Percentiles rank a stretch among this genome's conserved stretches.
Conservation (phyloP, 2,113 vertebrate genomes). For the Drymodes brunneopygia region DNA sequence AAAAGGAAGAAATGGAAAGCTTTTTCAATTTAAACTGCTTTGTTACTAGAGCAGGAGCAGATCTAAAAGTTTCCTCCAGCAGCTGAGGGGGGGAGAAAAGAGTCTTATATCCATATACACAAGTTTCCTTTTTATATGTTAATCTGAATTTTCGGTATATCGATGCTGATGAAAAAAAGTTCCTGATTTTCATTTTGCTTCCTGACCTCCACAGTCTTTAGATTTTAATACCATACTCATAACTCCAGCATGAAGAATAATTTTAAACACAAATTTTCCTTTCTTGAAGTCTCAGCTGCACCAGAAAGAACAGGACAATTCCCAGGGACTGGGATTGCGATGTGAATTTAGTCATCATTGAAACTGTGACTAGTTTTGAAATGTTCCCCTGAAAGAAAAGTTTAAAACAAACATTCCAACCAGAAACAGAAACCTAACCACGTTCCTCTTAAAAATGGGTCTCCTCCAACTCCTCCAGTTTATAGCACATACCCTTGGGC, state of each 20-base stretch:
- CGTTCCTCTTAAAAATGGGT: constrained; percentile 19
- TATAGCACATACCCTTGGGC: constrained; percentile 46
- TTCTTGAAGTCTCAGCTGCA: background rate
- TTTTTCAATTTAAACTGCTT: constrained; percentile 8
- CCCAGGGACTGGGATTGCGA: background rate
- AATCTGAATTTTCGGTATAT: background rate
- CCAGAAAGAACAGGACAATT: background rate
- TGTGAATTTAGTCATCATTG: background rate
- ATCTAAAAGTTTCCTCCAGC: background rate
- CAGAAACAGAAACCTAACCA: constrained; percentile 32
- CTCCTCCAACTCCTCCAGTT: constrained; percentile 34
- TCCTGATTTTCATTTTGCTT: background rate
- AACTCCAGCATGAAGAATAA: background rate
- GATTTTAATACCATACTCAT: background rate
- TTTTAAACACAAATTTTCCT: background rate
- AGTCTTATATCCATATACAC: background rate
- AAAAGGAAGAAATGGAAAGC: background rate
- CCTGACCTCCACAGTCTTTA: background rate
- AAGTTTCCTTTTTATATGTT: constrained; percentile 27
- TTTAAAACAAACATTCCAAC: constrained; percentile 17
- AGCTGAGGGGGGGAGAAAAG: background rate
- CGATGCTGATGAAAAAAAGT: background rate
- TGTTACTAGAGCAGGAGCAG: background rate
- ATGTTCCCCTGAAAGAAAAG: background rate
- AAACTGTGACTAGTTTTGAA: background rate